A percentile compares a stretch with the other conserved stretches of the same genome.
Conservation (phyloP, 1,140 invertebrate species). For the Caenorhabditis tropicalis region DNA sequence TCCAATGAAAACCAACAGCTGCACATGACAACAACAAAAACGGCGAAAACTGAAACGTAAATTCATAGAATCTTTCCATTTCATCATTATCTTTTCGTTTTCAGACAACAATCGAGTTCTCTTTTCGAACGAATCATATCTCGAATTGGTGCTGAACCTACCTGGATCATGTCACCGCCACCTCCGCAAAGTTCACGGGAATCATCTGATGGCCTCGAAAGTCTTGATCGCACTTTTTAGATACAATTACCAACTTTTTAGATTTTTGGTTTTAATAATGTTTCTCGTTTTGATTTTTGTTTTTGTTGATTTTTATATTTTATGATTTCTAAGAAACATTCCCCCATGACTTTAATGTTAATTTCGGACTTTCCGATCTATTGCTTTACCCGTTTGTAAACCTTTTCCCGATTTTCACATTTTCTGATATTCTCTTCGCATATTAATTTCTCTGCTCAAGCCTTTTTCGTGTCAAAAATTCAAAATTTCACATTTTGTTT, state of each 20-base stretch:
- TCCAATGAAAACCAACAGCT: neutral
- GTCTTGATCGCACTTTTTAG: conserved; percentile 4
- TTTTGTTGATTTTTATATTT: conserved; percentile 16
- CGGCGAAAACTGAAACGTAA: neutral
- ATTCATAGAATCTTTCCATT: neutral
- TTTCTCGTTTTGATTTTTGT: neutral
- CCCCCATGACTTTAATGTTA: neutral
- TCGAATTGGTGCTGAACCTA: neutral
- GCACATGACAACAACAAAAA: neutral
- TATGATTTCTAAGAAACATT: neutral
- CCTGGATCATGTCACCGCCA: neutral
- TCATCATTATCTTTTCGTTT: neutral
- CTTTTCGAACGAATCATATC: conserved; percentile 16
- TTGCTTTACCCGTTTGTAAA: neutral
- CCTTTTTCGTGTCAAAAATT: neutral
- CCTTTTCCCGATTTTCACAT: neutral
- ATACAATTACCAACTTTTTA: neutral
- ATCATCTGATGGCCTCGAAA: neutral
- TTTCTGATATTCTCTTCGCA: neutral
- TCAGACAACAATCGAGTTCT: neutral
- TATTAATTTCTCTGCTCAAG: neutral
- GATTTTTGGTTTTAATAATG: neutral
- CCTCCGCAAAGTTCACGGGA: neutral
- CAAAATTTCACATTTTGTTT: neutral
- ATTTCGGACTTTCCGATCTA: neutral